These are phyloP conservation scores for Gallinago solitaria DNA, from an alignment of 2,797 vertebrate species.

Conservation along the genomic window DNA sequence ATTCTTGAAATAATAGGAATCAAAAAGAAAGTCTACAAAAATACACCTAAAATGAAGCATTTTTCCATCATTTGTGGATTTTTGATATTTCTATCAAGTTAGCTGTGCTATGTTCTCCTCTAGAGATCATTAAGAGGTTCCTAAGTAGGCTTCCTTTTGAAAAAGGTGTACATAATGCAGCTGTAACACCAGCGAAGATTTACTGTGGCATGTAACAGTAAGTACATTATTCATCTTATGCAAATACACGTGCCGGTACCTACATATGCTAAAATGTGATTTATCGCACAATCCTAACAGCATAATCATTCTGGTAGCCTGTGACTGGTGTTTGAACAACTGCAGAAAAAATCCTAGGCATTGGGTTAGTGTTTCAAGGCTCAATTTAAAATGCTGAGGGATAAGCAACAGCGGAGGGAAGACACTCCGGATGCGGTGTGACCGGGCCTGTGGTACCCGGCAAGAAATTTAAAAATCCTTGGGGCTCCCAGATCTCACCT, in stretches of 20 bases:
- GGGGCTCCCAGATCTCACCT: neutral
- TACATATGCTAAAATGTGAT: neutral
- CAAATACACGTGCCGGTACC: neutral
- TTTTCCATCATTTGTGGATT: neutral
- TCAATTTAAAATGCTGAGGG: neutral
- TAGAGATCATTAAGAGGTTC: neutral
- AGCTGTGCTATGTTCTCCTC: neutral
- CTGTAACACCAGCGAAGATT: neutral
- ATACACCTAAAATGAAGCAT: neutral
- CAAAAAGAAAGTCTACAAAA: neutral
- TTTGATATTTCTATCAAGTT: neutral
- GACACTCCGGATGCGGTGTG: neutral
- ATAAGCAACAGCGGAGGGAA: neutral
- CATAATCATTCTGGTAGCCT: neutral
- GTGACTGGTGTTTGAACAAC: neutral
- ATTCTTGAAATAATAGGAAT: neutral
- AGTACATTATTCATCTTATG: neutral
- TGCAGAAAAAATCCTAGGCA: neutral
- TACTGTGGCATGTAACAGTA: neutral
- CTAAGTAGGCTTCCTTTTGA: neutral
- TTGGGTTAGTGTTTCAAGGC: neutral
- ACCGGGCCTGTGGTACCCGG: neutral
- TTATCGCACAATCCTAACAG: neutral
- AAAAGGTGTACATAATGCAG: neutral
- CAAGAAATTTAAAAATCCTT: neutral